These are phyloP conservation scores for Equus przewalskii DNA, from an alignment of 2,113 vertebrate species.

Conservation along the genomic window DNA sequence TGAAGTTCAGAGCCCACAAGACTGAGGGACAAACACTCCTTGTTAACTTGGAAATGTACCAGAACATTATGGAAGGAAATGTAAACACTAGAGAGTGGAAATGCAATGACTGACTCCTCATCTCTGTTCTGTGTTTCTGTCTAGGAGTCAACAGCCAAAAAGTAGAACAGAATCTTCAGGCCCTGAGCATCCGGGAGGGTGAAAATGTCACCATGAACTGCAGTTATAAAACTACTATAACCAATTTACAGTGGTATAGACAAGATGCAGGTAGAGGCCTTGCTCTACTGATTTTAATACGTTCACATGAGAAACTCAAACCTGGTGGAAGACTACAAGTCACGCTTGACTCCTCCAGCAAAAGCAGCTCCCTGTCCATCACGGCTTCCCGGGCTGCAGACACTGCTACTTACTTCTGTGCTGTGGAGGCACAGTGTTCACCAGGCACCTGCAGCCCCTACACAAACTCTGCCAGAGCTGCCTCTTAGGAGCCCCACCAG, in stretches of 20 bases:
- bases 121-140: conserved; percentile 14
- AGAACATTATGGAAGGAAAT: not conserved
- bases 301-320: not conserved
- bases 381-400: not conserved
- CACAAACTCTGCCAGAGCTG: not conserved
- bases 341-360: not conserved
- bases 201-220: conserved; percentile 42
- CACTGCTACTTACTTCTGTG: conserved; percentile 34
- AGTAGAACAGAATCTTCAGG: not conserved
- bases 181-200: conserved; percentile 28
- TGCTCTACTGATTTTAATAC: not conserved
- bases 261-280: not conserved
- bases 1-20: not conserved
- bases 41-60: not conserved
- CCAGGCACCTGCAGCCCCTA: not conserved
- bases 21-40: not conserved
- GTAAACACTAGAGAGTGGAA: not conserved
- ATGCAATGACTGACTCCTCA: not conserved
- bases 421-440: not conserved
- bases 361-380: conserved; percentile 29
- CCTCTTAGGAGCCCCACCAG: too few species aligned
- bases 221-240: not conserved
- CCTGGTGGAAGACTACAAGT: not conserved
- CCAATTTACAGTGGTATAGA: not conserved
- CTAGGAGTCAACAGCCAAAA: conserved; percentile 55